Base-by-base conservation (phyloP, 2,888 invertebrate genomes). In the Phyto melanocephala region DNA sequence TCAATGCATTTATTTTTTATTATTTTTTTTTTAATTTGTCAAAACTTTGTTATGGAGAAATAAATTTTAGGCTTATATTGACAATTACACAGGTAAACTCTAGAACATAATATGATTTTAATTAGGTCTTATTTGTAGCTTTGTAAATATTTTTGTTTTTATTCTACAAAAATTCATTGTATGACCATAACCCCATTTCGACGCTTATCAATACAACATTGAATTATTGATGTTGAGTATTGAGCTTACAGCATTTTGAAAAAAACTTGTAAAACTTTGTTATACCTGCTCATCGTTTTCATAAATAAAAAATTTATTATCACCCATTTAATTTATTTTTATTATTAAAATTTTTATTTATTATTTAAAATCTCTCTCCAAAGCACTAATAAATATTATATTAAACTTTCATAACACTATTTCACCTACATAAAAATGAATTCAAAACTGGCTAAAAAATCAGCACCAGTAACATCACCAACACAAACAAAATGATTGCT, bases 321-420 rank as follows among this genome's bases (percentile, higher is more conserved):
- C n/a, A n/a, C 24, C 24, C 24, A 24, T 62, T 52, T 52, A 28
- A 62, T 52, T 47, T 72, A 37, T 58, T 72, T 50, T 50, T 56
- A 70, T 50, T 62, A 35, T 62, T 37, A 37, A 28, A 33, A 33
- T 56, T 54, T 50, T 62, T 74, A 52, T 63, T 63, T 54, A 45
- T 62, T 62, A 24, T 60, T 40, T 22, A 20, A 62, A 77, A 77
- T 70, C 62, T 63, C 54, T 70, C 28, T 63, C 33, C 50, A 50
- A 58, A 65, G 50, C 50, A 65, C 37, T 58, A 65, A 78, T 78
- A 78, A 71, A 78, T 78, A 71, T 71, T 78, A 71, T 56, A 78
- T 71, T 78, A 71, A 78, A 78, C 50, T 71, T 78, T 71, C 58
- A 71, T 71, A 71, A 65, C 70, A 45, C 62, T 45, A 35, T 68